Percentiles rank a stretch among this genome's conserved stretches.
phyloP scores from a whole-genome alignment of 2,113 vertebrate species.

The Siniperca knerii region DNA sequence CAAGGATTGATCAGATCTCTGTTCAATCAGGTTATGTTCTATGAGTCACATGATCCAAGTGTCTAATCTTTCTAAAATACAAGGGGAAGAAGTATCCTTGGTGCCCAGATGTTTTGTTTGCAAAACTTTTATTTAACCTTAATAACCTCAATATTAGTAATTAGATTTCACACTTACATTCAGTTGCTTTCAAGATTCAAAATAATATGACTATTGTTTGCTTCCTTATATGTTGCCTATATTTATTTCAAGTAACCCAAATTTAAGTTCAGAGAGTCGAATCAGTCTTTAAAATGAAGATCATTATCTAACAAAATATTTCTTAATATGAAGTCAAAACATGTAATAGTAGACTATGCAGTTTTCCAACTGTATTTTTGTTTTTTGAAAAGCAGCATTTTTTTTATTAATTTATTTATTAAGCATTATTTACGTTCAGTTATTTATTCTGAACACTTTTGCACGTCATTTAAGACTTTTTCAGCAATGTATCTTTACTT shows the following conservation, averaged over 20 bases:
- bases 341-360: no score
- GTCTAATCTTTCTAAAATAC: background rate
- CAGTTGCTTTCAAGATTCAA: background rate
- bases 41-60: background rate
- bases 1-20: background rate
- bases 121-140: no score
- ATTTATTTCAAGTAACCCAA: background rate
- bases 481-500: background rate
- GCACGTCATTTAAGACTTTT: background rate
- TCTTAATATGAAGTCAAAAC: background rate
- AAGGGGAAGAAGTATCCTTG: background rate
- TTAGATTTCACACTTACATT: background rate
- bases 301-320: background rate
- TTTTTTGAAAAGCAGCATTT: background rate
- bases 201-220: background rate
- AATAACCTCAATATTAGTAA: no score
- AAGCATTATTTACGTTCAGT: background rate
- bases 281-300: background rate
- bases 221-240: background rate
- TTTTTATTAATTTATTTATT: background rate
- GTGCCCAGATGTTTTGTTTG: background rate
- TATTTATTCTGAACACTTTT: background rate
- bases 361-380: background rate
- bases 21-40: background rate
- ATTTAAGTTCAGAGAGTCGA: background rate